Evolutionary conservation across 2,797 vertebrate genomes (phyloP), one percentile per base, ranked within the genome.

Genomic region (Cynodonichthys magdalenae): DNA sequence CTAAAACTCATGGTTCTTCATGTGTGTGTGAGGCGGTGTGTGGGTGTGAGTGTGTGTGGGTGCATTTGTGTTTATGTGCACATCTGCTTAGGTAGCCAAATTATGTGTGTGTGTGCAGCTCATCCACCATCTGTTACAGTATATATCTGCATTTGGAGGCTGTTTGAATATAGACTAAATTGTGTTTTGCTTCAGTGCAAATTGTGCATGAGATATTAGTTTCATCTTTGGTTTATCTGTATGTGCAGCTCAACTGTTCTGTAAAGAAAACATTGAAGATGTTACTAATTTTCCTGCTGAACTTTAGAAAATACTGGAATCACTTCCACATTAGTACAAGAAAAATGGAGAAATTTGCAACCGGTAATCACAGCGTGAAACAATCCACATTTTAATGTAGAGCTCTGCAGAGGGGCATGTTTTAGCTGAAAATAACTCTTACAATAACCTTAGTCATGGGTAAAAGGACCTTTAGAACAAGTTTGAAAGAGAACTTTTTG

Each of bases 31-130:
- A n/a, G n/a, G n/a, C n/a, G n/a, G 24, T 24, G 24, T 24, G 24
- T 24, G 24, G 2, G 24, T 24, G 24, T 24, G 24, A 2, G 24
- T 24, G 24, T 63, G 57, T 77, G 61, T 66, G 52, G 50, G 56
- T 47, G n/a, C 15, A 41, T 55, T 41, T 53, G 52, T 63, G 69
- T 83, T 48, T 76, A 68, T 71, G 62, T 66, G 49, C 80, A 86
- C 87, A 90, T 87, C 90, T 87, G 87, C 83, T 79, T 86, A 78
- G 84, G 85, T 87, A 71, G 81, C 78, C 82, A 87, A 75, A 75
- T 87, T 69, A 20, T 75, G 60, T 68, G 34, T 59, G 63, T 51
- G 69, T 72, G 76, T 64, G 72, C 77, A 76, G 75, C 80, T 77
- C 62, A 74, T 61, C 51, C 58, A 68, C 88, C 88, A 90, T 89